Evolutionary conservation across 2,113 vertebrate genomes (phyloP), one percentile per base, ranked within the genome.

Genomic region (Ciconia maguari): DNA sequence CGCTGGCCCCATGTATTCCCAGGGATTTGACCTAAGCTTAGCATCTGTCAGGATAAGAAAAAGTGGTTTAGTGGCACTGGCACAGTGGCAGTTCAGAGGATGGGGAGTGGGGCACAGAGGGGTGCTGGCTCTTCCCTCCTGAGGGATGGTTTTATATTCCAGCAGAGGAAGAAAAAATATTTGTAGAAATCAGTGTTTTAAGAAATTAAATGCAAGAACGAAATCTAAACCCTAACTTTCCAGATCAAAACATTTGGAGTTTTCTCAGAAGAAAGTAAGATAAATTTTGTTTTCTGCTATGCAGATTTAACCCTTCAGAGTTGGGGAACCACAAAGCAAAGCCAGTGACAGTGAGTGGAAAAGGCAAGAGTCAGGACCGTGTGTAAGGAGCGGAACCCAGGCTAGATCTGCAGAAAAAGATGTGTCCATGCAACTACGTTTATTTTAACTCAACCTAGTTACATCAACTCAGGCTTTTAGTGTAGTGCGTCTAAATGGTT

Each of bases 11-110:
- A 0, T 5, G 8, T 49, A 65, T 70, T 95, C 77, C 91, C 91
- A 17, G 72, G 94, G 95, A 96, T 97, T 94, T 94, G 94, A 86
- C 46, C 94, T 83, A 54, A 95, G 92, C 90, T 83, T 5, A 88
- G 87, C 96, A 94, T 93, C 96, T 96, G 94, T 49, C 78, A 54
- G 62, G 58, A 27, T 72, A n/a, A 91, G 84, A n/a, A 84, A n/a
- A 78, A 72, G 89, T 36, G 83, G 62, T 83, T 95, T 54, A 77
- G 64, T 83, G 87, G 91, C 80, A 38, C 44, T 22, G 68, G 51
- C 49, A 32, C 0, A 13, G 86, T 1, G 22, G 83, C 60, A 22
- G 87, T 38, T 87, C 38, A 48, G 87, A 0, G 83, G 74, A 42
- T 30, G 78, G 83, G 65, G 62, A 86, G 42, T 1, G 5, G 46